These are phyloP conservation scores for Dasysyrphus tricinctus DNA, from an alignment of 2,888 invertebrate genomes.

Conservation along the genomic window DNA sequence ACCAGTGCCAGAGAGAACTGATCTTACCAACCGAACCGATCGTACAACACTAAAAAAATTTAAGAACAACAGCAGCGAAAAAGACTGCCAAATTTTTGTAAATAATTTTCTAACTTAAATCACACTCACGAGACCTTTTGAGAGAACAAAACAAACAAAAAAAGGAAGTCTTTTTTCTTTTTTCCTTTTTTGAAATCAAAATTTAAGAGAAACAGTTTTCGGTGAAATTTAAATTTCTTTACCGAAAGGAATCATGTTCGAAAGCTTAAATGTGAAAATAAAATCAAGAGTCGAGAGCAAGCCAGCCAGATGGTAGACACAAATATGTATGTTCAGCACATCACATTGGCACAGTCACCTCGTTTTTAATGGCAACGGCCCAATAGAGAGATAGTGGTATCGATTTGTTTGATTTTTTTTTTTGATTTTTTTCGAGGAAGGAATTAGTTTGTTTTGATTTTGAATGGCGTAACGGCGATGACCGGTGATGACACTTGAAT, in stretches of 20 bases:
- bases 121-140: conserved; percentile 23
- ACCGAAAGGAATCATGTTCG: background rate
- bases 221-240: background rate
- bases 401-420: background rate
- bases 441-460: background rate
- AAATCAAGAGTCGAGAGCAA: background rate
- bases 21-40: conserved; percentile 31
- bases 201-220: conserved; percentile 3
- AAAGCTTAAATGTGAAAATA: background rate
- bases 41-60: conserved; percentile 9
- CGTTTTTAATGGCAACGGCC: conserved; percentile 23
- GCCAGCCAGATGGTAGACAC: background rate
- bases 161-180: background rate
- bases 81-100: conserved; percentile 26
- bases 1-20: conserved; percentile 1
- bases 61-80: background rate
- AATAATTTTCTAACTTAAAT: background rate
- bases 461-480: background rate
- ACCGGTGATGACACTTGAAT: conserved; percentile 24
- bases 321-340: background rate
- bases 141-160: conserved; percentile 2
- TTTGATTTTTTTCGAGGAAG: background rate
- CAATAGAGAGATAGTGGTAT: conserved; percentile 5
- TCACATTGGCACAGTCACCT: conserved; percentile 6
- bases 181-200: background rate